phyloP scores from a whole-genome alignment of 2,797 vertebrate genomes.

The Megalops cyprinoides region DNA sequence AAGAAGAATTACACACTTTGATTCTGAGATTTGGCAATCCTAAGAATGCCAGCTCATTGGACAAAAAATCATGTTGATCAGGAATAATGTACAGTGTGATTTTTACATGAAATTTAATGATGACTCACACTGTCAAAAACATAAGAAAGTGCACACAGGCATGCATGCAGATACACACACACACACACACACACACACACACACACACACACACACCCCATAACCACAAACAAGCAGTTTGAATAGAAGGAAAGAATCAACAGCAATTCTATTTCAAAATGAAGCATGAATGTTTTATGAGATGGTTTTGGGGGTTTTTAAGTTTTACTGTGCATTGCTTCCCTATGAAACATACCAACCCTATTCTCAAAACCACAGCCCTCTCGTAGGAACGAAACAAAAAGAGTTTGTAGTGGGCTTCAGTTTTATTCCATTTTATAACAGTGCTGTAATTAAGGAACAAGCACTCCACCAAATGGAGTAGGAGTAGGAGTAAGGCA shows the following conservation, averaged over 20 bases:
- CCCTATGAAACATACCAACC: neutral
- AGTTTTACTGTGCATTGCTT: neutral
- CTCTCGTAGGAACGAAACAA: neutral
- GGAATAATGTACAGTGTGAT: no score
- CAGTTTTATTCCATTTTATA: neutral
- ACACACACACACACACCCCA: no score
- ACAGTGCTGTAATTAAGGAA: neutral
- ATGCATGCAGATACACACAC: neutral
- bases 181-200: neutral
- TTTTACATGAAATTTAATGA: no score
- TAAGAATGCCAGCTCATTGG: no score
- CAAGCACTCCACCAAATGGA: neutral
- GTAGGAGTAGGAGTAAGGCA: neutral
- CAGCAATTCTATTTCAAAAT: neutral
- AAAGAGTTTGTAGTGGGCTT: neutral
- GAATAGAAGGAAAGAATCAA: neutral
- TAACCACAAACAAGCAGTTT: no score
- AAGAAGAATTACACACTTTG: no score
- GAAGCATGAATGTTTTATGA: no score
- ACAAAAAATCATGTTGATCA: no score
- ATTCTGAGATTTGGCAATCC: no score
- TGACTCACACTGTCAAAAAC: neutral
- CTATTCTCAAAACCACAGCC: neutral
- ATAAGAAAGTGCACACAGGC: neutral
- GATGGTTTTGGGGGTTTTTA: neutral